Base-by-base conservation (phyloP, 2,113 vertebrate species). In the Vulpes vulpes region DNA sequence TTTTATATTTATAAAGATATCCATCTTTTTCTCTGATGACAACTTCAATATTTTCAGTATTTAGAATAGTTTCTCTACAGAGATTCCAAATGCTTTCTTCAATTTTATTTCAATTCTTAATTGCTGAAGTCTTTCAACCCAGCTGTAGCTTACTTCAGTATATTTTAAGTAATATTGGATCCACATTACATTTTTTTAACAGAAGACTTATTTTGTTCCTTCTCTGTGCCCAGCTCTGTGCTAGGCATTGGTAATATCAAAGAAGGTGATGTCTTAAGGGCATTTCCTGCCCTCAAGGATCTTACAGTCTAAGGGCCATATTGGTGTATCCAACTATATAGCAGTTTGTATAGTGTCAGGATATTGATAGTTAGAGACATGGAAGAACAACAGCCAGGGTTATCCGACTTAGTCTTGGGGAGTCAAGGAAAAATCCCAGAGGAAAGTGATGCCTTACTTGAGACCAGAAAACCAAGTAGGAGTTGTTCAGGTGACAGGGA, bases 51-150 rank as follows among this genome's bases (percentile, higher is more conserved):
- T 91, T 97, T 96, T 97, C 78, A 89, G 78, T 86, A 67, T 89
- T 94, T 94, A 78, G 79, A 94, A 92, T 35, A 32, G 7, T 73
- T 96, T 93, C 81, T 94, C 53, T 83, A 30, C 35, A 89, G 92
- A 96, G 78, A 92, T 93, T 80, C 67, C 25, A 57, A 94, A 76
- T 95, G 30, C 62, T 94, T 87, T 80, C 62, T 95, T 67, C 6
- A 38, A 30, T 87, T 91, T 96, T 83, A 92, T 96, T 96, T 97
- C 94, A 49, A 25, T 57, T 91, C 27, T 96, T 95, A 96, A 82
- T 86, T 87, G 89, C 73, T 62, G 57, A 91, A 95, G 73, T 86
- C 83, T 96, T 97, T 91, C 83, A 96, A 80, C 49, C 55, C 27
- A 84, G 62, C 73, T 95, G 79, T 65, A 94, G 74, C 76, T 96